A percentile compares a stretch with the other conserved stretches of the same genome.
Evolutionary conservation across 2,113 vertebrate genomes (phyloP).

Genomic region (Gymnogyps californianus): DNA sequence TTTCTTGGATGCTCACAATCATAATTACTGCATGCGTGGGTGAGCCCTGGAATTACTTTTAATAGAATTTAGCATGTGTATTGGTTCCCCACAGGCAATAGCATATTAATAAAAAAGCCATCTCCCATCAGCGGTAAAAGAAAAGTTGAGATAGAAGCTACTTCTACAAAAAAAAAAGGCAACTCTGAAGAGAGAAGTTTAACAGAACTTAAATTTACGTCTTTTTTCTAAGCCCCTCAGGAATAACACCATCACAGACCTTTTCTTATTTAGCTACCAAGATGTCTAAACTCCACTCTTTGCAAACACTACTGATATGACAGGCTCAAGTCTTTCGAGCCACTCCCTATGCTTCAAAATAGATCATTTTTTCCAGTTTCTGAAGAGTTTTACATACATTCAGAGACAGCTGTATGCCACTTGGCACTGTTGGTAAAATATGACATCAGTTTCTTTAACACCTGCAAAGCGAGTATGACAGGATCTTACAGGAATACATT

Average conservation of each 20-base stretch:
- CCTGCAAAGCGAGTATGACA: not conserved
- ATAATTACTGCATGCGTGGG: constrained; percentile 59
- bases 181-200: not conserved
- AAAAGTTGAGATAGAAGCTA: not conserved
- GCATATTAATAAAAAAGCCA: constrained; percentile 6
- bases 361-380: fast-evolving
- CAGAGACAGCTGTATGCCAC: not conserved
- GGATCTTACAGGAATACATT: not conserved
- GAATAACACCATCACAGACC: not conserved
- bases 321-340: not conserved
- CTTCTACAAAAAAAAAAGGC: not conserved
- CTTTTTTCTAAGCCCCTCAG: not conserved
- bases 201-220: not conserved
- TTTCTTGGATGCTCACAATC: constrained; percentile 63
- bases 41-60: constrained; percentile 63
- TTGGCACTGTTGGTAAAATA: not conserved
- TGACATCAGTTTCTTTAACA: not conserved
- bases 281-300: not conserved
- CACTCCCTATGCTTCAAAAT: not conserved
- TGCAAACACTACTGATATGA: not conserved
- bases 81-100: constrained; percentile 18
- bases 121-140: not conserved
- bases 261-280: not conserved
- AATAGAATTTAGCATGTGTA: constrained; percentile 51
- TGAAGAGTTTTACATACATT: not conserved